phyloP scores from a whole-genome alignment of 2,113 vertebrate species.

The Jaculus jaculus region DNA sequence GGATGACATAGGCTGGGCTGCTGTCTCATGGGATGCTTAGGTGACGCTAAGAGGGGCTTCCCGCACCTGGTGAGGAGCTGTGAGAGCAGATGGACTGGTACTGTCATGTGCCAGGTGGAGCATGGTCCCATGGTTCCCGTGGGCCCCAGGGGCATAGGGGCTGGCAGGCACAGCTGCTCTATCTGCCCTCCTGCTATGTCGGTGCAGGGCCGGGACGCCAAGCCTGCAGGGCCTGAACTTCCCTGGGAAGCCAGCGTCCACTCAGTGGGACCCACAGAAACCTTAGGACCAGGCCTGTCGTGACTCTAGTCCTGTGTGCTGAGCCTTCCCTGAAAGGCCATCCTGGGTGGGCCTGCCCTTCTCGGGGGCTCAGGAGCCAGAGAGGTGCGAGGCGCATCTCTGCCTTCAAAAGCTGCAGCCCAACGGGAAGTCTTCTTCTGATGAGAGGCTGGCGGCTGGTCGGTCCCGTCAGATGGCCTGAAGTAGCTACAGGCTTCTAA shows the following conservation, averaged over 20 bases:
- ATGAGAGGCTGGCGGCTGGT: background rate
- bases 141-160: no score
- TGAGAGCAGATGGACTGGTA: rapidly evolving
- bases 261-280: rapidly evolving
- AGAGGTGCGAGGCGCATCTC: background rate
- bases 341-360: background rate
- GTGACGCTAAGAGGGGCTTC: rapidly evolving
- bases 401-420: rapidly evolving
- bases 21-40: background rate
- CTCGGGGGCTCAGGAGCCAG: background rate
- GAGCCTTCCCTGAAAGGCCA: background rate
- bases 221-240: background rate
- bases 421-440: background rate
- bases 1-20: background rate
- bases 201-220: no score
- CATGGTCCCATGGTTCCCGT: background rate
- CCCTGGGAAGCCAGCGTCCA: rapidly evolving
- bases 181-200: no score
- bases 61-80: background rate
- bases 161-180: no score
- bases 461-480: background rate
- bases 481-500: background rate
- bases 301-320: background rate
- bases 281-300: background rate
- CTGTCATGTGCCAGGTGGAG: background rate